Percentiles rank a stretch among this genome's conserved stretches.
These are phyloP conservation scores for Lepus timidus DNA, from an alignment of 2,113 vertebrate genomes.

Conservation along the genomic window DNA sequence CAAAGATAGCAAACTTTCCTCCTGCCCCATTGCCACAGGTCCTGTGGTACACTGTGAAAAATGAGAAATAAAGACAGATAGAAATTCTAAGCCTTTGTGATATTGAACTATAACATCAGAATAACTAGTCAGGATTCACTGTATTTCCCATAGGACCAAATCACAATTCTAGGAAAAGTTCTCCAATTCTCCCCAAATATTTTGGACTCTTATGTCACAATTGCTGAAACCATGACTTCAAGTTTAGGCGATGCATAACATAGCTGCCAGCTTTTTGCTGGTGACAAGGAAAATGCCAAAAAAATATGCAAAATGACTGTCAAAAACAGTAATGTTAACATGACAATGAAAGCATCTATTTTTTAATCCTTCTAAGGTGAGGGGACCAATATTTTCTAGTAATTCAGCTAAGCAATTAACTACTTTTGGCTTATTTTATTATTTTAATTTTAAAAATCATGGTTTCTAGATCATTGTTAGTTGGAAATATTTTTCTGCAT, in stretches of 20 bases:
- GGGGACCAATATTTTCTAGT: not conserved
- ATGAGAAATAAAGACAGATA: slow-evolving; percentile 36
- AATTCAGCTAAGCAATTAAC: slow-evolving; percentile 39
- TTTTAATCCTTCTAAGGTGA: slow-evolving; percentile 26
- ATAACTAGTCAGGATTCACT: not conserved
- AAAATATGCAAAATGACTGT: slow-evolving; percentile 10
- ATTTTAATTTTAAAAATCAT: slow-evolving; percentile 22
- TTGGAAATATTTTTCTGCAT: slow-evolving; percentile 52
- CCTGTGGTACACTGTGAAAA: slow-evolving; percentile 22
- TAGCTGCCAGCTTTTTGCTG: not conserved
- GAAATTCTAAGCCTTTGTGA: not conserved
- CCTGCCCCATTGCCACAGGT: not conserved
- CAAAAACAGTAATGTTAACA: not conserved
- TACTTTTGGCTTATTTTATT: slow-evolving; percentile 24
- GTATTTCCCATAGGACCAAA: not conserved
- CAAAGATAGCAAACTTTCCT: not conserved
- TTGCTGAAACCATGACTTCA: slow-evolving; percentile 14
- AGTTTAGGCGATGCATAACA: not conserved
- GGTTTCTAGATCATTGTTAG: not conserved
- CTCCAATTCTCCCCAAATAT: not conserved
- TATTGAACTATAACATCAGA: not conserved
- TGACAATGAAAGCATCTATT: not conserved
- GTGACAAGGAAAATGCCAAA: not conserved
- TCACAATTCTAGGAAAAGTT: slow-evolving; percentile 39
- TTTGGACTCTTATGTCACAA: not conserved